phyloP scores from a whole-genome alignment of 2,113 vertebrate species.

The Condylura cristata region DNA sequence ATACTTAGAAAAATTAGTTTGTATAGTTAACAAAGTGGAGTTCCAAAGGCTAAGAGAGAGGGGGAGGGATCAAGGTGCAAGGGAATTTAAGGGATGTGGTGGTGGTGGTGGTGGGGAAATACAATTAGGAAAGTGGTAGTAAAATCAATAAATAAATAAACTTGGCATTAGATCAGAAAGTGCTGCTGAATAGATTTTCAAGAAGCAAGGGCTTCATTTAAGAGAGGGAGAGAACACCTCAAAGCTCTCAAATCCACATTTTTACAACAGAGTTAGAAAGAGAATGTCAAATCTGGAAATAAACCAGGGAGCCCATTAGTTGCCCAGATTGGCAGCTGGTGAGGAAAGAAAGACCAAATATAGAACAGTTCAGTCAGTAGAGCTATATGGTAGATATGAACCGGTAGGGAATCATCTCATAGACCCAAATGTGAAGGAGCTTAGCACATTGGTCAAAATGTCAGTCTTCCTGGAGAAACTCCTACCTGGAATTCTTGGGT shows the following conservation, averaged over 20 bases:
- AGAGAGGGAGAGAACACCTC: neutral
- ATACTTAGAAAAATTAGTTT: too few relatives aligned
- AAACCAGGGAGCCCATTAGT: neutral
- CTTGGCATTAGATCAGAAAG: too few relatives aligned
- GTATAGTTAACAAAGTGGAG: too few relatives aligned
- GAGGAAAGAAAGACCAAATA: neutral
- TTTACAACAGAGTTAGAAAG: neutral
- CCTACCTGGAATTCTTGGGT: neutral
- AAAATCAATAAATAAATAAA: too few relatives aligned
- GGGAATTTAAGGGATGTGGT: too few relatives aligned
- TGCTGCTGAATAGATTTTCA: too few relatives aligned
- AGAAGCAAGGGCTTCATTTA: too few relatives aligned
- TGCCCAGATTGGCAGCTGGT: neutral
- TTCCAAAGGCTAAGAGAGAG: too few relatives aligned
- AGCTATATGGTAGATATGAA: neutral
- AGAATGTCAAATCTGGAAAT: neutral
- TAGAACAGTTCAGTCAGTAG: neutral
- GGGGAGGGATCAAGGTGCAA: too few relatives aligned
- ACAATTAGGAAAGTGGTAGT: too few relatives aligned
- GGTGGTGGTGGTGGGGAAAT: too few relatives aligned
- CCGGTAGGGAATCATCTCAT: neutral
- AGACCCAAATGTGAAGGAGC: neutral
- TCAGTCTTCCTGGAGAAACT: neutral
- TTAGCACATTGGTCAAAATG: neutral
- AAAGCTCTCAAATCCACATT: neutral